Conservation (phyloP, 2,113 vertebrate genomes). For the Ranitomeya variabilis region DNA sequence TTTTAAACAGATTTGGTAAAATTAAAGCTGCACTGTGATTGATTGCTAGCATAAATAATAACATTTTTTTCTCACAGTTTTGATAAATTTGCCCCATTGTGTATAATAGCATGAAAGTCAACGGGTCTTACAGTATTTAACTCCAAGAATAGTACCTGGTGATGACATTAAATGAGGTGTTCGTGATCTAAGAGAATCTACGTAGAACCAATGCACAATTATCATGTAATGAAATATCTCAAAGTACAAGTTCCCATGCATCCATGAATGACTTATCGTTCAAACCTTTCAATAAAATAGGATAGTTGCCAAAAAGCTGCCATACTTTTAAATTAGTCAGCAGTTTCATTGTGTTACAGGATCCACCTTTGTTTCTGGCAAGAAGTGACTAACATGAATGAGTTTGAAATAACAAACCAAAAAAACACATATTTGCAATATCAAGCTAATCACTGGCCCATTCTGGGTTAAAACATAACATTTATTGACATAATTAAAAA, state of each 20-base stretch:
- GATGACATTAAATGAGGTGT: neutral
- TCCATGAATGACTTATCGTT: neutral
- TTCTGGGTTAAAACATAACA: no score
- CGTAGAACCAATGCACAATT: neutral
- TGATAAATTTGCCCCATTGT: no score
- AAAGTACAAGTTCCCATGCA: neutral
- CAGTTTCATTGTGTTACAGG: conserved; percentile 30
- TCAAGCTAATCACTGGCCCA: no score
- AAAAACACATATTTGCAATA: no score
- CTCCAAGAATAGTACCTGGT: neutral
- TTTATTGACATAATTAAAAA: no score
- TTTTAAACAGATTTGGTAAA: no score
- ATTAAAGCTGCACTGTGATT: no score
- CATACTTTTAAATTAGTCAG: neutral
- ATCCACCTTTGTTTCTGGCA: conserved; percentile 36
- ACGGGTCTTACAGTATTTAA: neutral
- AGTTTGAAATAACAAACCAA: no score
- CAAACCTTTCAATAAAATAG: conserved; percentile 5
- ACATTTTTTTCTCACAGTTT: no score
- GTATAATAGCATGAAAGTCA: no score
- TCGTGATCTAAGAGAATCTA: neutral
- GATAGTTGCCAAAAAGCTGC: conserved; percentile 26
- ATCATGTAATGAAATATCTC: neutral
- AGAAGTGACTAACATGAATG: neutral
- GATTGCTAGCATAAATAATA: no score